A percentile compares a stretch with the other conserved stretches of the same genome.
These are phyloP conservation scores for Tachina fera DNA, from an alignment of 2,888 invertebrate species.

Conservation along the genomic window DNA sequence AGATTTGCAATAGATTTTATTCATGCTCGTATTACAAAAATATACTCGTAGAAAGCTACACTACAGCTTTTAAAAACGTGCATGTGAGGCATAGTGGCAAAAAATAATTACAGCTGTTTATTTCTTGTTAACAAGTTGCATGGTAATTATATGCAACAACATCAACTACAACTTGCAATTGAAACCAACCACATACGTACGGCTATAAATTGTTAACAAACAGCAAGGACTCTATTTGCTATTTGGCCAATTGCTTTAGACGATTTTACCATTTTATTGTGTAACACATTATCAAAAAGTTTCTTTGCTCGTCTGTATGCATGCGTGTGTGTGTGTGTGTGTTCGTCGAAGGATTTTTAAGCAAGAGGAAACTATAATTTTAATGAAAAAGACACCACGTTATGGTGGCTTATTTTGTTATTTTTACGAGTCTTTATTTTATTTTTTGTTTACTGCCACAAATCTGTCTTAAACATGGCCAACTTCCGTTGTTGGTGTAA, in stretches of 20 bases:
- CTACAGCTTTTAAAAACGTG: not conserved
- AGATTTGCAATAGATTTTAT: conserved; percentile 51
- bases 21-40: not conserved
- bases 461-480: conserved; percentile 73
- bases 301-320: conserved; percentile 1
- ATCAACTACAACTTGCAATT: conserved; percentile 51
- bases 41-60: not conserved
- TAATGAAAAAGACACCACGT: conserved; percentile 53
- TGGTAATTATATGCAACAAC: conserved; percentile 71
- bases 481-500: conserved; percentile 72
- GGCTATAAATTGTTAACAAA: conserved; percentile 49
- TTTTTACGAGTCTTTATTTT: conserved; percentile 26
- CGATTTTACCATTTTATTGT: conserved; percentile 23
- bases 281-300: conserved; percentile 43
- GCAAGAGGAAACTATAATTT: conserved; percentile 66
- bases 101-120: conserved; percentile 67
- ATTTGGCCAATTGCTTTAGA: conserved; percentile 43
- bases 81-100: conserved; percentile 46
- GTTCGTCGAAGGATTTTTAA: conserved; percentile 17
- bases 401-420: conserved; percentile 19
- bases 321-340: not conserved
- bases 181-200: conserved; percentile 42
- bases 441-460: conserved; percentile 25
- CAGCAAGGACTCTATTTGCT: conserved; percentile 56
- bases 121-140: conserved; percentile 70